These are phyloP conservation scores for Crambe crambe DNA, from an alignment of 37 sponge, comb jelly and placozoan species.

Conservation along the genomic window DNA sequence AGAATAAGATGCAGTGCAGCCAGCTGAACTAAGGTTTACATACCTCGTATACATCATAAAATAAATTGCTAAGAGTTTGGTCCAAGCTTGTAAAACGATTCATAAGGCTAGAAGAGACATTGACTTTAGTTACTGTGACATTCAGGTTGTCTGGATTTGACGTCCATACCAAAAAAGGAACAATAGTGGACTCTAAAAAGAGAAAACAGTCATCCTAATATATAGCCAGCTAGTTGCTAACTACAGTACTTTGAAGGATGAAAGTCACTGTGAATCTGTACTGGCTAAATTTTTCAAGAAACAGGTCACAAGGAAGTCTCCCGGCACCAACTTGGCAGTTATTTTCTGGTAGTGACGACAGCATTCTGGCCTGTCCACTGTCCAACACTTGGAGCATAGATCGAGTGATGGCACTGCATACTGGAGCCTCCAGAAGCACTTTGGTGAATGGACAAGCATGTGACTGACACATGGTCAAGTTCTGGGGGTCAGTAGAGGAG, in stretches of 20 bases:
- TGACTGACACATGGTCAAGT: not conserved
- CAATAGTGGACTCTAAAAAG: too few species aligned
- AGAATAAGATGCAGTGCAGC: too few species aligned
- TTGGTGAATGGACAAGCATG: conserved; percentile 5
- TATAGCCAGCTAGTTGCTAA: not conserved
- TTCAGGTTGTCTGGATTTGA: not conserved
- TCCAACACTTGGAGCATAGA: conserved; percentile 9
- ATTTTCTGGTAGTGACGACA: not conserved
- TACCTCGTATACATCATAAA: too few species aligned
- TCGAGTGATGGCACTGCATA: conserved; percentile 25
- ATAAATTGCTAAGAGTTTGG: too few species aligned
- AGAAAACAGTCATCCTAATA: not conserved
- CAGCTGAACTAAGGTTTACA: too few species aligned
- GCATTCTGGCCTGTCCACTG: not conserved
- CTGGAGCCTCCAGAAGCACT: conserved; percentile 20
- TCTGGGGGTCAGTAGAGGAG: not conserved
- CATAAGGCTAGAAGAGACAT: too few species aligned
- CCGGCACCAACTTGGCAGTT: conserved; percentile 22
- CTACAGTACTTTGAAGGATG: not conserved
- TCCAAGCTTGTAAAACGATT: too few species aligned
- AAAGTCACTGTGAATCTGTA: conserved; percentile 30
- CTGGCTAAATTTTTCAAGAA: conserved; percentile 18
- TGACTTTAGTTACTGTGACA: not conserved
- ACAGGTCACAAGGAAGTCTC: conserved; percentile 29
- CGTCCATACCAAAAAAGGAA: not conserved